Percentiles rank a stretch among this genome's conserved stretches.
These are phyloP conservation scores for Cepaea hortensis DNA, from an alignment of 2,888 invertebrate species.

Conservation along the genomic window DNA sequence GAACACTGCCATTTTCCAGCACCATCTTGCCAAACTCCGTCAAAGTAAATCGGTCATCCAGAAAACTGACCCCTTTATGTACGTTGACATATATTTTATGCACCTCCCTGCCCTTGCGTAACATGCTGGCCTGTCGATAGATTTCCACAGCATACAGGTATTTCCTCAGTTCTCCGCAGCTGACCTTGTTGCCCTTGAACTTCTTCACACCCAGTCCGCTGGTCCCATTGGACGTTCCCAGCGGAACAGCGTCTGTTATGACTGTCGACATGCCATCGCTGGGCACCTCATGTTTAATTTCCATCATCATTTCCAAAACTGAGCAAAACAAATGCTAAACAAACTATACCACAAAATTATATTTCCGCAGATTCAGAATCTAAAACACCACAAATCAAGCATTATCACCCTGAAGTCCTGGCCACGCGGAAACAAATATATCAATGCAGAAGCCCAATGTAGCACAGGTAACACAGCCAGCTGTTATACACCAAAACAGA, in stretches of 20 bases:
- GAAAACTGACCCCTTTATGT: slow-evolving; percentile 66
- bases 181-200: slow-evolving; percentile 65
- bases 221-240: slow-evolving; percentile 32
- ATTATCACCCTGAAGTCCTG: not conserved
- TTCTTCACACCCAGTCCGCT: slow-evolving; percentile 38
- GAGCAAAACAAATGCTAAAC: not conserved
- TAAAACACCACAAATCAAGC: not conserved
- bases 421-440: not conserved
- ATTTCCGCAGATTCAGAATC: not conserved
- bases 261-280: not conserved
- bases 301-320: slow-evolving; percentile 27
- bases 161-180: slow-evolving; percentile 65
- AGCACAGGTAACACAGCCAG: not conserved
- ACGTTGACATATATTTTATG: slow-evolving; percentile 70
- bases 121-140: slow-evolving; percentile 68
- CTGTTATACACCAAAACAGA: not conserved
- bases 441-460: not conserved
- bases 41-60: slow-evolving; percentile 68
- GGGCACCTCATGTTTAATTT: slow-evolving; percentile 18
- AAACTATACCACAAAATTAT: not conserved
- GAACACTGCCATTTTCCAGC: slow-evolving; percentile 66
- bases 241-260: not conserved
- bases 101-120: slow-evolving; percentile 69
- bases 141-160: slow-evolving; percentile 65
- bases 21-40: slow-evolving; percentile 71